Percentiles rank a stretch among this genome's conserved stretches.
These are phyloP conservation scores for Tenebrosternarchus preto DNA, from an alignment of 2,113 vertebrate species.

Conservation along the genomic window DNA sequence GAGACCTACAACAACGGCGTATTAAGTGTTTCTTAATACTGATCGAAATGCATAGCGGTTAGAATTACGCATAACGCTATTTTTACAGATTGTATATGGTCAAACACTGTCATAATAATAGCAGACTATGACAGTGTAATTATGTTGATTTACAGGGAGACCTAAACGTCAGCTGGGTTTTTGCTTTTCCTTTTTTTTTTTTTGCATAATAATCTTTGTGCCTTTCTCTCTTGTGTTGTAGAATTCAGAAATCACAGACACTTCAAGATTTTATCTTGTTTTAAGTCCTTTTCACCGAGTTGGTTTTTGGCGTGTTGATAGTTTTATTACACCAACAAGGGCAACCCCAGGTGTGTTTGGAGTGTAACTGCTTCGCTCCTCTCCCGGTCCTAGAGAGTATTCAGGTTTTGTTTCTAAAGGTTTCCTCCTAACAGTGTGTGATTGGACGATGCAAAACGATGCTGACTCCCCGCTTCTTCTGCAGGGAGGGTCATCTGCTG, in stretches of 20 bases:
- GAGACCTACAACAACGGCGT: too few relatives aligned
- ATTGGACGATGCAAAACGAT: slow-evolving; percentile 27
- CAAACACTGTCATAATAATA: too few relatives aligned
- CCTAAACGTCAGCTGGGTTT: not conserved
- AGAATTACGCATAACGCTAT: not conserved
- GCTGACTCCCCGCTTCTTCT: slow-evolving; percentile 19
- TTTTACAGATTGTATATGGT: not conserved
- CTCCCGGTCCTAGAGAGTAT: slow-evolving; percentile 14
- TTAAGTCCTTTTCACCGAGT: too few relatives aligned
- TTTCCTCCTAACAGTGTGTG: not conserved
- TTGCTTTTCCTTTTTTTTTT: not conserved
- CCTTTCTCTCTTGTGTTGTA: slow-evolving; percentile 8
- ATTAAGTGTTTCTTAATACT: too few relatives aligned
- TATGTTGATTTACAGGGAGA: not conserved
- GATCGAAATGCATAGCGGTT: too few relatives aligned
- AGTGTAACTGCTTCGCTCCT: slow-evolving; percentile 10
- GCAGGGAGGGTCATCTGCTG: slow-evolving; percentile 28
- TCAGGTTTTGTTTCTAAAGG: slow-evolving; percentile 22
- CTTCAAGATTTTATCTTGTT: too few relatives aligned
- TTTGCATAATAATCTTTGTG: slow-evolving; percentile 17
- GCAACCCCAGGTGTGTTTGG: not conserved
- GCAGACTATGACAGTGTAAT: too few relatives aligned
- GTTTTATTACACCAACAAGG: not conserved
- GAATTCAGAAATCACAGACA: too few relatives aligned
- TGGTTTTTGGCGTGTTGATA: slow-evolving; percentile 1